phyloP scores from a whole-genome alignment of 2,113 vertebrate genomes.

The Pithys albifrons region DNA sequence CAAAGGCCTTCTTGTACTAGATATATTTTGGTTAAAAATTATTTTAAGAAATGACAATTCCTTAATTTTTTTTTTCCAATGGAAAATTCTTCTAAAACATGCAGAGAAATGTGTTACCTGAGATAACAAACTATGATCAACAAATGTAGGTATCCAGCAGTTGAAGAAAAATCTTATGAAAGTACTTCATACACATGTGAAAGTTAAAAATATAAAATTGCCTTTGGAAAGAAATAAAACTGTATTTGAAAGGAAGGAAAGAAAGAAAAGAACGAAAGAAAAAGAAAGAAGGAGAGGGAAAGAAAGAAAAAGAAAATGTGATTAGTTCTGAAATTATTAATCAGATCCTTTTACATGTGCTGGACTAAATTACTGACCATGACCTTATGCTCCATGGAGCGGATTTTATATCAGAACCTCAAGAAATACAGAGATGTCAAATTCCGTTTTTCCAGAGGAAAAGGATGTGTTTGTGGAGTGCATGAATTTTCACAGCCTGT shows the following conservation, averaged over 20 bases:
- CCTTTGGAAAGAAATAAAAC: neutral
- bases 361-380: neutral
- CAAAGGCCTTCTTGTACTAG: neutral
- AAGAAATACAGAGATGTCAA: neutral
- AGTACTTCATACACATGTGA: neutral
- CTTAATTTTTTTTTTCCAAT: neutral
- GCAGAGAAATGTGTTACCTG: neutral
- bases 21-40: neutral
- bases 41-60: neutral
- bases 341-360: neutral
- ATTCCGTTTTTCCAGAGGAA: constrained; percentile 11
- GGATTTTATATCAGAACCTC: neutral
- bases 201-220: neutral
- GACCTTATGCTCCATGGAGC: neutral
- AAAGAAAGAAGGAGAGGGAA: neutral
- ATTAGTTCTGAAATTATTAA: neutral
- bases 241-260: neutral
- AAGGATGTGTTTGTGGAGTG: constrained; percentile 27
- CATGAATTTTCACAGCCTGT: constrained; percentile 44
- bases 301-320: neutral
- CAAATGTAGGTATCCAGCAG: neutral
- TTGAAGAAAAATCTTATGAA: neutral
- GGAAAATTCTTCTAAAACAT: neutral
- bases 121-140: neutral
- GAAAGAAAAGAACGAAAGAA: neutral